phyloP scores from a whole-genome alignment of 2,797 vertebrate species.

The Liasis olivaceus region DNA sequence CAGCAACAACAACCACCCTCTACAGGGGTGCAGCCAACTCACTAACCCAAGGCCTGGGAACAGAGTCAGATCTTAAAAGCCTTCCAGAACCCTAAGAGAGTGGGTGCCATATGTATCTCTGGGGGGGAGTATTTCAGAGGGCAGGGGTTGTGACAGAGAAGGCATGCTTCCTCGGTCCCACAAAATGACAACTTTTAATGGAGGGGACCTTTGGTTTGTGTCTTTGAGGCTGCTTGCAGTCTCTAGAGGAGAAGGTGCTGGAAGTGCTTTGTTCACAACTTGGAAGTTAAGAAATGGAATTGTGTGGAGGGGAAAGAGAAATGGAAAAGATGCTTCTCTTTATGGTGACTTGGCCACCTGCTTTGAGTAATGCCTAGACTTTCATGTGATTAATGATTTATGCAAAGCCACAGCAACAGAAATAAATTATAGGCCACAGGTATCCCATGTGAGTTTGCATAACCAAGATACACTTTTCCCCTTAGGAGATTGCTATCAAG shows the following conservation, averaged over 20 bases:
- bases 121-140: no score
- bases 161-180: background rate
- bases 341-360: conserved; percentile 15
- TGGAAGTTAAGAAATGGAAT: background rate
- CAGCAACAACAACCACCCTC: no score
- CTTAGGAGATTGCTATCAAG: conserved; percentile 37
- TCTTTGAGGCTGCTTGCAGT: background rate
- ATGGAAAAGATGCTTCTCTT: background rate
- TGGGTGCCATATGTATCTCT: no score
- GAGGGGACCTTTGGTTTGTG: background rate
- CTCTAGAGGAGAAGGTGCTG: no score
- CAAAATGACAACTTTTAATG: background rate
- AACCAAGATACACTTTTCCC: conserved; percentile 36
- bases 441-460: conserved; percentile 40
- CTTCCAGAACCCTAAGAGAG: no score
- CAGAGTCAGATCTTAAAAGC: no score
- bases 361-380: conserved; percentile 57
- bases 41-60: no score
- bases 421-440: conserved; percentile 45
- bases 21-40: no score
- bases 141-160: background rate
- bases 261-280: background rate
- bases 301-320: background rate
- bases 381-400: conserved; percentile 68
- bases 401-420: conserved; percentile 55